Percentiles rank a stretch among this genome's conserved stretches.
Evolutionary conservation across 1,140 invertebrate species (phyloP).

Genomic region (Asbolus verrucosus): DNA sequence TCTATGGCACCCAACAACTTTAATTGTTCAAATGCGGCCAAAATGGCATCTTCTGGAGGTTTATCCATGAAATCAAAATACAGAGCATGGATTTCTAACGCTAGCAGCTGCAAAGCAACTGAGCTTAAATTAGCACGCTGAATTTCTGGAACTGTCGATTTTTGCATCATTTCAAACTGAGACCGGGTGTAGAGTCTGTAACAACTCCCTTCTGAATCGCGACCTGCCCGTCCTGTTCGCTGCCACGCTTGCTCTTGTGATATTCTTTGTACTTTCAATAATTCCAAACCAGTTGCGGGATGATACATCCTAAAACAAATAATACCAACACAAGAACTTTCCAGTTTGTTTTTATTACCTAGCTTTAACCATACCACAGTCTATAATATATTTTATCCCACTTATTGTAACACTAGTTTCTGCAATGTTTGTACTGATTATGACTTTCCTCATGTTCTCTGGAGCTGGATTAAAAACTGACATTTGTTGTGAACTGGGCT

Average conservation of each 20-base stretch:
- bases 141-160: constrained; percentile 89
- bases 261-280: constrained; percentile 84
- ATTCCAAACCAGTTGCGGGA: constrained; percentile 84
- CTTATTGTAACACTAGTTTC: constrained; percentile 97
- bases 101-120: constrained; percentile 79
- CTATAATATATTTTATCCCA: constrained; percentile 94
- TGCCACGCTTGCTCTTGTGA: constrained; percentile 95
- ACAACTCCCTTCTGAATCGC: constrained; percentile 85
- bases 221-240: constrained; percentile 89
- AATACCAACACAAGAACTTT: not conserved
- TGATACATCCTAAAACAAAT: constrained; percentile 76
- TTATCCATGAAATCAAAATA: constrained; percentile 94
- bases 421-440: constrained; percentile 98
- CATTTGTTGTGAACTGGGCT: constrained; percentile 82
- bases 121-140: constrained; percentile 69
- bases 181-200: constrained; percentile 84
- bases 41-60: constrained; percentile 79
- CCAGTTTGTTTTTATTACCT: constrained; percentile 68
- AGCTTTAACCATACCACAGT: constrained; percentile 94
- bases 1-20: constrained; percentile 82
- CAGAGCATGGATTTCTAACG: constrained; percentile 83
- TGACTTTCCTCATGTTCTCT: constrained; percentile 83
- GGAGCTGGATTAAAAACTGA: constrained; percentile 80
- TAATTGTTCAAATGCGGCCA: constrained; percentile 77
- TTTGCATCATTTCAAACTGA: constrained; percentile 75